These are phyloP conservation scores for Datnioides undecimradiatus DNA, from an alignment of 2,113 vertebrate genomes.

Conservation along the genomic window DNA sequence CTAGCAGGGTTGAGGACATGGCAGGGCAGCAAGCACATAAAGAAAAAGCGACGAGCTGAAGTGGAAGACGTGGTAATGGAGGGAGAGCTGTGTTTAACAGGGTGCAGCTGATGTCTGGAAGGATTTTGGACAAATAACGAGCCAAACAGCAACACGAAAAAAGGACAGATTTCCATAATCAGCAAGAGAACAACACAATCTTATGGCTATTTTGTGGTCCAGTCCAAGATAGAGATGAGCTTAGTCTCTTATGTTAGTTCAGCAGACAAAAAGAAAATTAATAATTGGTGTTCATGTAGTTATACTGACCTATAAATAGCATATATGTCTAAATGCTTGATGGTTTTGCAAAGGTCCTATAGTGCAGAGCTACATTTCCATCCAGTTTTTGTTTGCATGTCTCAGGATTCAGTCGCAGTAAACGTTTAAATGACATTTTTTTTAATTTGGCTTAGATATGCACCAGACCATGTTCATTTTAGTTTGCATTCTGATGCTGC, in stretches of 20 bases:
- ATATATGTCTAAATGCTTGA: slow-evolving; percentile 23
- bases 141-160: background rate
- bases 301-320: slow-evolving; percentile 16
- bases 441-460: background rate
- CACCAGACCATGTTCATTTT: background rate
- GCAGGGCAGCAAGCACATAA: slow-evolving; percentile 40
- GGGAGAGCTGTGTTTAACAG: background rate
- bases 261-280: slow-evolving; percentile 5
- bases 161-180: background rate
- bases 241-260: background rate
- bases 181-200: background rate
- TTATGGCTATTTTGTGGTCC: background rate
- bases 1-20: slow-evolving; percentile 59
- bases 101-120: slow-evolving; percentile 26
- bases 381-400: slow-evolving; percentile 26
- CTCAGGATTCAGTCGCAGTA: background rate
- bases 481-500: slow-evolving; percentile 10
- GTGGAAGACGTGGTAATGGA: slow-evolving; percentile 4
- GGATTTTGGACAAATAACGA: background rate
- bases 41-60: slow-evolving; percentile 26
- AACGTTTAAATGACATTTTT: background rate
- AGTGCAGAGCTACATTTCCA: slow-evolving; percentile 6
- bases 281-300: slow-evolving; percentile 21
- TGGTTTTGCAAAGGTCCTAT: slow-evolving; percentile 2
- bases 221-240: background rate